Percentiles rank a stretch among this genome's conserved stretches.
These are phyloP conservation scores for Pantherophis guttatus DNA, from an alignment of 2,113 vertebrate genomes.

Conservation along the genomic window DNA sequence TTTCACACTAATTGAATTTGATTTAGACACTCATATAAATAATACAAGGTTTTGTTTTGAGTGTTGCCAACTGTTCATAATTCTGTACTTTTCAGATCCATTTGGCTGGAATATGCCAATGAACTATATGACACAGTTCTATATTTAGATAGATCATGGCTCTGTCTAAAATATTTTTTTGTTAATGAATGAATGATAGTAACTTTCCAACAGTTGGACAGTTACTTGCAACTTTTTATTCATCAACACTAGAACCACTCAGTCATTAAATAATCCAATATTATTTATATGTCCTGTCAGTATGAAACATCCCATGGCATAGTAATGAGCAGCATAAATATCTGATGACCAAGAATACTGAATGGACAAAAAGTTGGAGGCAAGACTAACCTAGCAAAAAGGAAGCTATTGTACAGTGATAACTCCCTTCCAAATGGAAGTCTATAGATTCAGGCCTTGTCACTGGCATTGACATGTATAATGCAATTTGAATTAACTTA, in stretches of 20 bases:
- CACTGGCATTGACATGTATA: neutral
- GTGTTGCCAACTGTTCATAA: neutral
- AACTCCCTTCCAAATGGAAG: neutral
- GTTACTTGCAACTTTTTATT: neutral
- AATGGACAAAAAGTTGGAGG: neutral
- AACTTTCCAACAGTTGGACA: neutral
- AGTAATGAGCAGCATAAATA: neutral
- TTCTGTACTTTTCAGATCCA: neutral
- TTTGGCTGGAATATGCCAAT: neutral
- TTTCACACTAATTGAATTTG: neutral
- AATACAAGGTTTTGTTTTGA: rapidly evolving
- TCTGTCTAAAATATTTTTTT: neutral
- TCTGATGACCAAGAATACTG: neutral
- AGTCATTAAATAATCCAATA: neutral
- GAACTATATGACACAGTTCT: neutral
- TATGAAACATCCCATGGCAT: neutral
- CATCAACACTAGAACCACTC: neutral
- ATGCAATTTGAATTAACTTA: neutral
- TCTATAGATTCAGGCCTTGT: neutral
- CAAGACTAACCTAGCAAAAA: neutral
- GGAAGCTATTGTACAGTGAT: neutral
- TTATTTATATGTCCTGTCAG: neutral
- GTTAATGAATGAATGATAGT: neutral
- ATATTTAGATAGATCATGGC: neutral
- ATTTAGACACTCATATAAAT: neutral